Percentiles rank a stretch among this genome's conserved stretches.
phyloP scores from a whole-genome alignment of 2,113 vertebrate genomes.

The Strigops habroptila region DNA sequence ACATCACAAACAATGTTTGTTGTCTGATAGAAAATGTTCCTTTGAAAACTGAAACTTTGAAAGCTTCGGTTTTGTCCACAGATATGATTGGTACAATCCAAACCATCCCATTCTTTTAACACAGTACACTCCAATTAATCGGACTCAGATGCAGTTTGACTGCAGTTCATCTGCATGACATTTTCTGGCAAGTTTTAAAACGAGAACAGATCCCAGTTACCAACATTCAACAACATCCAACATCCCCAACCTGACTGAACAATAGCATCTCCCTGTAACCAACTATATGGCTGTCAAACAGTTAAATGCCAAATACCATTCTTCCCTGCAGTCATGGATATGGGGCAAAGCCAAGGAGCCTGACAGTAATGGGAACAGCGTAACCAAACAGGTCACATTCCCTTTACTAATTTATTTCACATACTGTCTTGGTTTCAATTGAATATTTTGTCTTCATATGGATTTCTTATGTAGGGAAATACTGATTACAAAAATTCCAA shows the following conservation, averaged over 20 bases:
- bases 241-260: not conserved
- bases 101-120: not conserved
- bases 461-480: not conserved
- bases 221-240: not conserved
- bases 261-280: not conserved
- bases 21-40: not conserved
- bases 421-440: not conserved
- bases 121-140: not conserved
- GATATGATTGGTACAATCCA: not conserved
- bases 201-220: not conserved
- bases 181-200: not conserved
- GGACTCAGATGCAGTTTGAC: not conserved
- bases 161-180: not conserved
- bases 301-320: not conserved
- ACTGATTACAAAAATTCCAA: not conserved
- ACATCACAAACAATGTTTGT: not conserved
- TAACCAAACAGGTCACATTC: not conserved
- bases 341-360: not conserved
- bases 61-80: not conserved
- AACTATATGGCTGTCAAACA: not conserved
- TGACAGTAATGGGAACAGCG: not conserved
- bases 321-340: not conserved
- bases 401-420: not conserved
- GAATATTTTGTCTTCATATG: not conserved
- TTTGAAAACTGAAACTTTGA: slow-evolving; percentile 9